Evolutionary conservation across 1,140 invertebrate genomes (phyloP).

Genomic region (Brachionus calyciflorus): DNA sequence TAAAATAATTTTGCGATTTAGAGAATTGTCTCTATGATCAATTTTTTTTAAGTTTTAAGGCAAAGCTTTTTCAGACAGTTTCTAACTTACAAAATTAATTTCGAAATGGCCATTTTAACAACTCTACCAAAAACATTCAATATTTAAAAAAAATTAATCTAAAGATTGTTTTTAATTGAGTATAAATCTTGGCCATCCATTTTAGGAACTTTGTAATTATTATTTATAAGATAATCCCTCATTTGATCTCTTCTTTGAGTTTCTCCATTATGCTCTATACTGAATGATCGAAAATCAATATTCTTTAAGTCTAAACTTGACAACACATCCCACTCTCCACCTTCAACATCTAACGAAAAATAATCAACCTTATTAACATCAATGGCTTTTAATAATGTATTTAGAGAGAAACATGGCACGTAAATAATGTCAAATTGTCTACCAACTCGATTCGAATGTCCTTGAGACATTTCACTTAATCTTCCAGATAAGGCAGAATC

Average conservation of each 20-base stretch:
- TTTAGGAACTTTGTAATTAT: too few relatives aligned
- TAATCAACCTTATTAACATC: conserved; percentile 42
- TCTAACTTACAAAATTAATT: too few relatives aligned
- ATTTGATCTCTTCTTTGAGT: background rate
- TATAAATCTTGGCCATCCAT: too few relatives aligned
- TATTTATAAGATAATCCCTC: background rate
- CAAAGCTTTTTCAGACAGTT: too few relatives aligned
- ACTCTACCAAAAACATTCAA: too few relatives aligned
- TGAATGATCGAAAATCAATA: background rate
- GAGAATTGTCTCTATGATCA: too few relatives aligned
- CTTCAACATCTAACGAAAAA: conserved; percentile 42
- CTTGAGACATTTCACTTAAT: background rate
- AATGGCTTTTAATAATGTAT: background rate
- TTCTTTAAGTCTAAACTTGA: background rate
- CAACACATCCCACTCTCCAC: conserved; percentile 40
- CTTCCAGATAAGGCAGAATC: background rate
- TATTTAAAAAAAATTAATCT: too few relatives aligned
- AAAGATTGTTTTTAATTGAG: too few relatives aligned
- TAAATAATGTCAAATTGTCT: background rate
- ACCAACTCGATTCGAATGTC: background rate
- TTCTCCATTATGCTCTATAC: background rate
- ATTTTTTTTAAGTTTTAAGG: too few relatives aligned
- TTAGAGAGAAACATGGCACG: conserved; percentile 19
- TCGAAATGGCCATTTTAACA: too few relatives aligned
- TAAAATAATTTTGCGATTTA: too few relatives aligned